Base-by-base conservation (phyloP, 2,797 vertebrate species). In the Chelidonichthys spinosus region DNA sequence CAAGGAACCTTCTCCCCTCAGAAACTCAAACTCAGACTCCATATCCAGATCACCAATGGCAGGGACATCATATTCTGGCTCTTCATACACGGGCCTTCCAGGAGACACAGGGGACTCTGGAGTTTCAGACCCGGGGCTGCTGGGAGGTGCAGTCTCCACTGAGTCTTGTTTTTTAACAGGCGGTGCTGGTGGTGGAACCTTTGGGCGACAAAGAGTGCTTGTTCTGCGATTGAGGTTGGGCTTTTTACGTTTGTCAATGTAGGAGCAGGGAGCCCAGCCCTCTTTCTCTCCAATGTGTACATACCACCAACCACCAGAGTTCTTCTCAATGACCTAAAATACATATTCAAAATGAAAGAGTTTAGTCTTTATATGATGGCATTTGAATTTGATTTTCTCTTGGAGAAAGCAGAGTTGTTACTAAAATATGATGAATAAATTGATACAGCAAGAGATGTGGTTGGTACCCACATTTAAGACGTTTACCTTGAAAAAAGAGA, bases 291-390 rank as follows among this genome's bases (percentile, higher is more conserved):
- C 98, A 32, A 99, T 99, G 84, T 99, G 97, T 79, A 99, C 98
- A 0, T 99, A 99, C 98, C 98, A 99, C 98, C 98, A 99, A 60
- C 98, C 98, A 2, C 98, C 97, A 6, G 97, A 98, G 90, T 99
- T 99, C 92, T 99, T 99, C 89, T 99, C 98, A 39, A 99, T 99
- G 63, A 99, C 98, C 98, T 99, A 81, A 70, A 90, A 64, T 54
- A 54, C 14, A 85, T 50, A 33, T 39, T 17, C 7, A 60, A 70
- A 53, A 58, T 25, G 2, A 49, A 36, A 46, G 1, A 47, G 1
- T 11, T 69, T 25, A 72, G 3, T 25, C 3, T 58, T 70, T 35
- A n/a, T 35, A 5, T 54, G 0, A 44, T 15, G 4, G 7, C 1
- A 43, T 47, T 72, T 71, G 58, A 32, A 50, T 60, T 40, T n/a